Evolutionary conservation across 92 coral and sea anemone genomes (phyloP).

Genomic region (Zoanthus sociatus): DNA sequence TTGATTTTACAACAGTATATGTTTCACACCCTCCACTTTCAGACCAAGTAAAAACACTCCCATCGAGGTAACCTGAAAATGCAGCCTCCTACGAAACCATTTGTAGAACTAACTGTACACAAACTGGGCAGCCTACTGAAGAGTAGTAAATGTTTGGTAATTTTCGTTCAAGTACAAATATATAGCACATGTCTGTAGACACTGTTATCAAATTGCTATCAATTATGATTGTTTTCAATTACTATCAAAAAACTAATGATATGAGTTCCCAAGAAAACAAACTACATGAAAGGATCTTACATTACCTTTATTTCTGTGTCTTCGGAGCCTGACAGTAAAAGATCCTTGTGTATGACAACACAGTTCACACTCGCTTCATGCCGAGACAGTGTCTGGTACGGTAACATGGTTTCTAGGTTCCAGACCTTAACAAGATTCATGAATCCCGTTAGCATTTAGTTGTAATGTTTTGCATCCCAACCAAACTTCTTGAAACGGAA

Average conservation of each 20-base stretch:
- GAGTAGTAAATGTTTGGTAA: too few relatives aligned
- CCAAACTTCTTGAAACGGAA: not conserved
- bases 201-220: too few relatives aligned
- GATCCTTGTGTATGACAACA: constrained; percentile 89
- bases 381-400: constrained; percentile 96
- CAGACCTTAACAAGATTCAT: constrained; percentile 69
- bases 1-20: too few relatives aligned
- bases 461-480: not conserved
- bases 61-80: too few relatives aligned
- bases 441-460: not conserved
- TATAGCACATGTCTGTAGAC: too few relatives aligned
- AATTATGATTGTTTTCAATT: not conserved
- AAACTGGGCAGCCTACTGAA: too few relatives aligned
- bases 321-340: constrained; percentile 94
- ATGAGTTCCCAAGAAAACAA: not conserved
- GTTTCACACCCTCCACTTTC: too few relatives aligned
- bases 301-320: constrained; percentile 97
- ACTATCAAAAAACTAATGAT: not conserved
- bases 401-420: constrained; percentile 98
- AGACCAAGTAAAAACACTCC: too few relatives aligned
- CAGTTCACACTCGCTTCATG: constrained; percentile 99
- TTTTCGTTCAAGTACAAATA: too few relatives aligned
- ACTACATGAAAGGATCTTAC: not conserved
- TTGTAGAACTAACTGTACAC: too few relatives aligned
- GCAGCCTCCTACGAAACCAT: too few relatives aligned